Evolutionary conservation across 2,113 vertebrate species (phyloP), one percentile per base, ranked within the genome.

Genomic region (Rhadina sibilatrix): DNA sequence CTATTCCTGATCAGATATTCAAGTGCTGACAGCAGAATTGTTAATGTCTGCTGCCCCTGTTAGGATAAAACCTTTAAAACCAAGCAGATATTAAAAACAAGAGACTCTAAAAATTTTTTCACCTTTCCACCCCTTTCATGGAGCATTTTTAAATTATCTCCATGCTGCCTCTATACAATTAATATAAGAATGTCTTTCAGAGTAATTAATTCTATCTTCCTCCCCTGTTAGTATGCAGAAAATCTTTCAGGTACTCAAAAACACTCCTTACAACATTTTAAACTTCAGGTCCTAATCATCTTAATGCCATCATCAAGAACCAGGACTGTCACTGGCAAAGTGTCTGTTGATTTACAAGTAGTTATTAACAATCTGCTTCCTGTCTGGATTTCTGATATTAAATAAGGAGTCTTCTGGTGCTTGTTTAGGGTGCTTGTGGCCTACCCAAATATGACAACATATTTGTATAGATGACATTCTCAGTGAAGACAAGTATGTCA

Each of bases 31-130:
- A 74, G 71, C 25, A 40, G 27, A 65, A 69, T 49, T 28, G 13
- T 47, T 50, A 9, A 37, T 37, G 2, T 15, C 27, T 84, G 8
- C 12, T 64, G 15, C 35, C 2, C 4, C 6, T 37, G 10, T 64
- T 72, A 50, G 2, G 17, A 52, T 18, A 69, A 83, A 83, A 76
- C 0, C 10, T 83, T 90, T 54, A 12, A 72, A 83, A 81, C 49
- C 9, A 15, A 63, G 2, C 14, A 69, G 6, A 38, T 12, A 14
- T 64, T 5, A 31, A 44, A 75, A 76, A 2, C 2, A 46, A 40
- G 33, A 6, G 31, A 30, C 3, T 46, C 8, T n/a, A 28, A 53
- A 3, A 2, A 0, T 5, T 46, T 69, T 61, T 53, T 22, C 5
- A n/a, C n/a, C 10, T 12, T 27, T 89, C 44, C 15, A 23, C 30